Percentiles rank a stretch among this genome's conserved stretches.
Evolutionary conservation across 2,888 invertebrate genomes (phyloP).

Genomic region (Heterodera filipjevi): DNA sequence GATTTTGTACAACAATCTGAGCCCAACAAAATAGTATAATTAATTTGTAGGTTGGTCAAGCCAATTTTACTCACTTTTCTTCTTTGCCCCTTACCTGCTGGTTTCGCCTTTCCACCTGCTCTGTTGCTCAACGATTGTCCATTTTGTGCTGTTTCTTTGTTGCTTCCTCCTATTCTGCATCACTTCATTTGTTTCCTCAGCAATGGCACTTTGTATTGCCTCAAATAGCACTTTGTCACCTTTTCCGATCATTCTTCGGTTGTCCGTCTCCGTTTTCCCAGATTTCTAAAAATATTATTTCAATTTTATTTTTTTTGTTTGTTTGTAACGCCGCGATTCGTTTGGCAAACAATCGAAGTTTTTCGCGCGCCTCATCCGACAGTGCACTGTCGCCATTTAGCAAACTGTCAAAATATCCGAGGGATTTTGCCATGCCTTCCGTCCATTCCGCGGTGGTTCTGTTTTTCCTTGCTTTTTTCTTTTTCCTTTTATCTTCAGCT

Average conservation of each 20-base stretch:
- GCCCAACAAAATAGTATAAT: neutral
- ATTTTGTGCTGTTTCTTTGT: conserved; percentile 25
- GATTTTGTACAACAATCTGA: neutral
- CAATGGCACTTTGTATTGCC: conserved; percentile 76
- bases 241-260: conserved; percentile 17
- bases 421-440: neutral
- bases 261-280: neutral
- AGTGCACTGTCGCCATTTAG: conserved; percentile 20
- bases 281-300: conserved; percentile 20
- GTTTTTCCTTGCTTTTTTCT: neutral
- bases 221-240: conserved; percentile 37
- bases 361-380: conserved; percentile 40
- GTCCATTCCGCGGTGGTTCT: neutral
- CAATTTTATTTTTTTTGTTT: neutral
- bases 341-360: conserved; percentile 41
- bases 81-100: too few species aligned
- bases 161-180: conserved; percentile 20
- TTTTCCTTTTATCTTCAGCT: conserved; percentile 19
- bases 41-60: neutral
- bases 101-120: too few species aligned
- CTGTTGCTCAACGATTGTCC: conserved; percentile 47
- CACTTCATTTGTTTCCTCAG: conserved; percentile 71
- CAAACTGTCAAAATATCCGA: neutral
- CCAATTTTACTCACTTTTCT: neutral
- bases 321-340: conserved; percentile 32